These are phyloP conservation scores for Oenanthe melanoleuca DNA, from an alignment of 2,113 vertebrate genomes.

Conservation along the genomic window DNA sequence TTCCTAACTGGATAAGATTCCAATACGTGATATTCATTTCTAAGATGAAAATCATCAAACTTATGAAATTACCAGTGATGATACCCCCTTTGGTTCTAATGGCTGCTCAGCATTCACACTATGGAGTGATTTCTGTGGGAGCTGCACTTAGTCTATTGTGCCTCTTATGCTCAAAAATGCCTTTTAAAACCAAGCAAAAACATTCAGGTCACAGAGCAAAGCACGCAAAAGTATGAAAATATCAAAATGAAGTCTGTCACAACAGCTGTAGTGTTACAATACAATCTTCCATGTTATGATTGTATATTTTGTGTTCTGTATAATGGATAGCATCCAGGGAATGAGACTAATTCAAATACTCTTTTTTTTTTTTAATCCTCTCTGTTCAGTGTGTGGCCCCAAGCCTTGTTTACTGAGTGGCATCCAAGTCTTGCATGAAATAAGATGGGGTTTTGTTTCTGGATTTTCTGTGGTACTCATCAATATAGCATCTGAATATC, in stretches of 20 bases:
- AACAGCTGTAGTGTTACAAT: conserved; percentile 62
- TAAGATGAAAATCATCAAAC: background rate
- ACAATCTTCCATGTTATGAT: conserved; percentile 57
- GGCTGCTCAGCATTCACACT: background rate
- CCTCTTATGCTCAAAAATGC: background rate
- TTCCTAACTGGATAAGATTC: background rate
- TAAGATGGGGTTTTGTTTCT: conserved; percentile 53
- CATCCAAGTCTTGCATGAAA: conserved; percentile 57
- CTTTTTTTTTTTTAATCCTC: conserved; percentile 42
- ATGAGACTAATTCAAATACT: conserved; percentile 54
- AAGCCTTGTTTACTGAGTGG: conserved; percentile 63
- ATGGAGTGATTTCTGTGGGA: background rate
- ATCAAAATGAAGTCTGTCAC: conserved; percentile 53
- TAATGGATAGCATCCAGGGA: conserved; percentile 58
- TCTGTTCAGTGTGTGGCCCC: conserved; percentile 59
- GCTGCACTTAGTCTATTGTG: background rate
- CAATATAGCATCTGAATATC: conserved; percentile 28
- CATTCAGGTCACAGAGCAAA: conserved; percentile 48
- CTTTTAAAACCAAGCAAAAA: conserved; percentile 20
- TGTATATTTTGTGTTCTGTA: conserved; percentile 58
- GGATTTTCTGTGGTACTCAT: conserved; percentile 56
- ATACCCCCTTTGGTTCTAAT: background rate
- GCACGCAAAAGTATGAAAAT: conserved; percentile 1
- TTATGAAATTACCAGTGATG: background rate
- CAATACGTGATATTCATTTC: background rate